Percentiles rank a stretch among this genome's conserved stretches.
These are phyloP conservation scores for Diachasma alloeum DNA, from an alignment of 1,140 invertebrate genomes.

Conservation along the genomic window DNA sequence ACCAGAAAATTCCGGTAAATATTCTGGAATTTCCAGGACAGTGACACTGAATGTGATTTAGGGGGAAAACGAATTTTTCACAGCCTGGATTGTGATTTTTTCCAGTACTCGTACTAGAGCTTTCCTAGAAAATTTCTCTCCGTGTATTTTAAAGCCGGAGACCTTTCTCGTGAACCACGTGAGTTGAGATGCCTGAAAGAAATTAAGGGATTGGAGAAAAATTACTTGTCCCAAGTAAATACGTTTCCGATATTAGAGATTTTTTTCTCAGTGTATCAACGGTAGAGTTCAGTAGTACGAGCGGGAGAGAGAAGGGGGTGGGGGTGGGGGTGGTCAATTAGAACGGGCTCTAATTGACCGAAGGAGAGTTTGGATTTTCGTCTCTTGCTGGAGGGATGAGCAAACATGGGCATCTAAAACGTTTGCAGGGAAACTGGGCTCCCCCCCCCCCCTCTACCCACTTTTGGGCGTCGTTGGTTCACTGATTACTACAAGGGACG, in stretches of 20 bases:
- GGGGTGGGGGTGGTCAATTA: neutral
- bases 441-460: neutral
- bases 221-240: too few species aligned
- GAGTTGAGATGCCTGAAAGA: too few species aligned
- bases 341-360: neutral
- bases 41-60: too few species aligned
- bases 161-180: too few species aligned
- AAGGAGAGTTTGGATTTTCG: neutral
- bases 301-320: neutral
- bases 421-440: neutral
- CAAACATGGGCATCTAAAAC: neutral
- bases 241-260: neutral
- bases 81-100: too few species aligned
- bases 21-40: too few species aligned
- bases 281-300: neutral
- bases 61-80: too few species aligned
- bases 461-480: conserved; percentile 7
- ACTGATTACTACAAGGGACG: conserved; percentile 17
- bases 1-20: too few species aligned
- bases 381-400: neutral
- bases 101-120: too few species aligned
- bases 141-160: too few species aligned
- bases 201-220: too few species aligned
- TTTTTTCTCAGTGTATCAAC: neutral
- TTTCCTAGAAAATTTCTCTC: too few species aligned